Percentiles rank a stretch among this genome's conserved stretches.
phyloP scores from a whole-genome alignment of 2,797 vertebrate species.

The Thamnophis elegans region DNA sequence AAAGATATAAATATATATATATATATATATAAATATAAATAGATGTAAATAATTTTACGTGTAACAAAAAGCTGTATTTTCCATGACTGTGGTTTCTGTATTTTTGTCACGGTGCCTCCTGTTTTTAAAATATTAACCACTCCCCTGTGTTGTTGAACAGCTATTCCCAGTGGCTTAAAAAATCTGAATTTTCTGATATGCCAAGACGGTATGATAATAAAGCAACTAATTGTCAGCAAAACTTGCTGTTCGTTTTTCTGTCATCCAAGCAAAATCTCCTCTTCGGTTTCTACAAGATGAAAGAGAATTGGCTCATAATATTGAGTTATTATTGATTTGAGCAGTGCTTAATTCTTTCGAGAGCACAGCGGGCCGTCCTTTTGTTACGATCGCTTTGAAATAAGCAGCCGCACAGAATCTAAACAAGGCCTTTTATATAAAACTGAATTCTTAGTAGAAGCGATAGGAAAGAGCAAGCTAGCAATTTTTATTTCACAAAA shows the following conservation, averaged over 20 bases:
- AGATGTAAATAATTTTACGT: constrained; percentile 60
- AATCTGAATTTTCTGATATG: constrained; percentile 68
- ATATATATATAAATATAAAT: neutral
- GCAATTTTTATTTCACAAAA: neutral
- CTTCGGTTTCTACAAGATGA: neutral
- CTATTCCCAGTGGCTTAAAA: constrained; percentile 73
- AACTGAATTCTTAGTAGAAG: neutral
- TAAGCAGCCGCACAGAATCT: neutral
- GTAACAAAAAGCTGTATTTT: constrained; percentile 71
- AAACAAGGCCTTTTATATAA: neutral
- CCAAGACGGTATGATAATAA: constrained; percentile 69
- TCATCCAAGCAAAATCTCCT: constrained; percentile 8
- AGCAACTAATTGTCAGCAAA: constrained; percentile 23
- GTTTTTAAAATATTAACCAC: constrained; percentile 72
- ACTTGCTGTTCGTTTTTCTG: constrained; percentile 29
- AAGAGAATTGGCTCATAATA: neutral
- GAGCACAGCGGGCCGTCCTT: neutral
- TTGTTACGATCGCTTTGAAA: neutral
- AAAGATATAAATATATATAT: constrained; percentile 62
- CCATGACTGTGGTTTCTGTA: constrained; percentile 69
- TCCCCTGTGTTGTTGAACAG: constrained; percentile 85
- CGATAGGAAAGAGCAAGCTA: neutral
- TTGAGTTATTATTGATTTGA: neutral
- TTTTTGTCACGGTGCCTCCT: constrained; percentile 66
- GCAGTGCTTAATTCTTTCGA: constrained; percentile 15